phyloP scores from a whole-genome alignment of 1,140 invertebrate species.

The Acromyrmex charruanus region DNA sequence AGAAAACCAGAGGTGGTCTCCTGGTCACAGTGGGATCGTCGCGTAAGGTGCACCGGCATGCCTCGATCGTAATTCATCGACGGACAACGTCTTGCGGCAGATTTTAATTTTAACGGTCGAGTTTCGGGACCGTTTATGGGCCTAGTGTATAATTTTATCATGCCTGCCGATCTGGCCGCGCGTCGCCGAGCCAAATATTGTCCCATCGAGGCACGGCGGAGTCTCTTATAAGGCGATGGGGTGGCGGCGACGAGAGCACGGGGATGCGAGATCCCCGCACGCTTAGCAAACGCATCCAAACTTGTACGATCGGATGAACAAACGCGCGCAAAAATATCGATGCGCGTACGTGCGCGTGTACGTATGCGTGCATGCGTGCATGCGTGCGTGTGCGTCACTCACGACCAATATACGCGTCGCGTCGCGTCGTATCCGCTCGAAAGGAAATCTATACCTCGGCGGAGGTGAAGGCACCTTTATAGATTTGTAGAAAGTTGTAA shows the following conservation, averaged over 20 bases:
- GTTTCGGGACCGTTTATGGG: slow-evolving; percentile 82
- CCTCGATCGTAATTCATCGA: slow-evolving; percentile 78
- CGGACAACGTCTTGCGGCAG: slow-evolving; percentile 77
- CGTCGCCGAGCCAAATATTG: slow-evolving; percentile 77
- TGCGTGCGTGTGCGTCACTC: not conserved
- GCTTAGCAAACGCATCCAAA: slow-evolving; percentile 13
- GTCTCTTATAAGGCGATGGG: slow-evolving; percentile 42
- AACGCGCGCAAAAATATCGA: not conserved
- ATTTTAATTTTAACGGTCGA: slow-evolving; percentile 85
- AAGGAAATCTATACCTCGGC: slow-evolving; percentile 73
- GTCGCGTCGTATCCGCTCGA: slow-evolving; percentile 44
- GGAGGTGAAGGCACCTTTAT: slow-evolving; percentile 82
- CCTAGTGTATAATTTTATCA: slow-evolving; percentile 85
- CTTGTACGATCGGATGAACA: slow-evolving; percentile 19
- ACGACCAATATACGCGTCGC: not conserved
- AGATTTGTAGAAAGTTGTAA: slow-evolving; percentile 87
- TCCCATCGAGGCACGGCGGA: slow-evolving; percentile 57
- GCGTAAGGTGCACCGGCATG: slow-evolving; percentile 62
- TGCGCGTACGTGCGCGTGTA: too few species aligned
- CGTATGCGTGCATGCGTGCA: too few species aligned
- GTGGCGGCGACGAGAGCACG: not conserved
- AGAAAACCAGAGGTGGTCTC: slow-evolving; percentile 69
- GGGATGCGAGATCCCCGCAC: not conserved
- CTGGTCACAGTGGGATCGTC: slow-evolving; percentile 4
- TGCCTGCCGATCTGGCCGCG: slow-evolving; percentile 82